Evolutionary conservation across 2,113 vertebrate species (phyloP), one percentile per base, ranked within the genome.

Genomic region (Cervus canadensis): DNA sequence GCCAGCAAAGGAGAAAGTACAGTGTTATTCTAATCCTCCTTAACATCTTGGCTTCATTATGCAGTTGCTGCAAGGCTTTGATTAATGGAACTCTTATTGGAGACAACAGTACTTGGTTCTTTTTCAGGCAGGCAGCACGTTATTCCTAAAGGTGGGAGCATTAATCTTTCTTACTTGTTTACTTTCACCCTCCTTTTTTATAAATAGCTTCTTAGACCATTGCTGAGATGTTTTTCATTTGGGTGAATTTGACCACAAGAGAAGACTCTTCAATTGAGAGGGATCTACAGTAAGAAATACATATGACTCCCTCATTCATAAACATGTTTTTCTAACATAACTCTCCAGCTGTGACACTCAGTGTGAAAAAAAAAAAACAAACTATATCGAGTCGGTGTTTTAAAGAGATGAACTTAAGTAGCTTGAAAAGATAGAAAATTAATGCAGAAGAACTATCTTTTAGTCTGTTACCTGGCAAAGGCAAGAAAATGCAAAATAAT

Each of bases 111-210:
- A 15, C 71, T 76, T 5, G 3, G 23, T 91, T 94, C 82, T 90
- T 89, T 98, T 57, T 92, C 43, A 78, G 48, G 88, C 52, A 71
- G 28, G 33, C 59, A 94, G 83, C 62, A 87, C 79, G 84, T 97
- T 94, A 78, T 64, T 93, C 52, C 56, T 90, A 52, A 96, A 96
- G 48, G 54, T 81, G 54, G 60, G 28, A 15, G 9, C 93, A 97
- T 98, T 97, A 87, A 98, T 98, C 98, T 98, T 97, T 89, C 89
- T 87, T 86, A 74, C 26, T 94, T 96, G 91, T 98, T 97, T 98
- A 43, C 62, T 89, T 95, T 96, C 88, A 56, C 45, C 59, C 17
- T 85, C 50, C 26, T 82, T 43, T 56, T 89, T 95, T 97, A 89
- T 74, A 95, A 95, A 95, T 92, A 48, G 52, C 87, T 89, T 19